These are phyloP conservation scores for Pangasius krempfi DNA, from an alignment of 2,797 vertebrate species.

Conservation along the genomic window DNA sequence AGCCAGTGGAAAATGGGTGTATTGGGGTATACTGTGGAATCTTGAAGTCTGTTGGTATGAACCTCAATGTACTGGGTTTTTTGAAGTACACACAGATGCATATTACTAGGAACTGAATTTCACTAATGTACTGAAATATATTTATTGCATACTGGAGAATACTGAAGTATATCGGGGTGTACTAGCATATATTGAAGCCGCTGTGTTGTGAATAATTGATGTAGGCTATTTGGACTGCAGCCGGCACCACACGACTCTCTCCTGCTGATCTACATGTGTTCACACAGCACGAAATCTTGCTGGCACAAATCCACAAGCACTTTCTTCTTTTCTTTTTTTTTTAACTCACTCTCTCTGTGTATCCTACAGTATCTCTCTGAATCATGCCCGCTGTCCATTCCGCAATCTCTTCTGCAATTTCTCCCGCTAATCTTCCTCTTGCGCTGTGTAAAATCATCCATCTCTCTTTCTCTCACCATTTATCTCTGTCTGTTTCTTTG, in stretches of 20 bases:
- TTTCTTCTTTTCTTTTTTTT: constrained; percentile 32
- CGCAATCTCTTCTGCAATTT: constrained; percentile 59
- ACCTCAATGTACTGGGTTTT: background rate
- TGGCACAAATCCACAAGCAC: constrained; percentile 55
- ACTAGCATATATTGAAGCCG: background rate
- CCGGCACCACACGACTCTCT: constrained; percentile 73
- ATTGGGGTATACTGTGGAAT: background rate
- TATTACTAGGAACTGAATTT: background rate
- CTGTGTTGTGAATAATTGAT: constrained; percentile 79
- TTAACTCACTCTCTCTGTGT: constrained; percentile 33
- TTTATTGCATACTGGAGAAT: background rate
- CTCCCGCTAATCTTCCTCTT: constrained; percentile 54
- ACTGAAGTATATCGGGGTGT: constrained; percentile 1
- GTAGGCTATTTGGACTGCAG: constrained; percentile 75
- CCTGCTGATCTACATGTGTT: constrained; percentile 84
- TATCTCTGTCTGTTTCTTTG: constrained; percentile 59
- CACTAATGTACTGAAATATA: constrained; percentile 1
- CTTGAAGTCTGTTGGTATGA: background rate
- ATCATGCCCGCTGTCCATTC: constrained; percentile 40
- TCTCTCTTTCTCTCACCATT: constrained; percentile 49
- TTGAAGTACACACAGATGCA: background rate
- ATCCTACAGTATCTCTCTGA: constrained; percentile 46
- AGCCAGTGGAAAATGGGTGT: background rate
- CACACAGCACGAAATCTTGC: constrained; percentile 75
- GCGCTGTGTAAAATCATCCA: constrained; percentile 47